Evolutionary conservation across 2,797 vertebrate genomes (phyloP).

Genomic region (Paramormyrops hopkinsi): DNA sequence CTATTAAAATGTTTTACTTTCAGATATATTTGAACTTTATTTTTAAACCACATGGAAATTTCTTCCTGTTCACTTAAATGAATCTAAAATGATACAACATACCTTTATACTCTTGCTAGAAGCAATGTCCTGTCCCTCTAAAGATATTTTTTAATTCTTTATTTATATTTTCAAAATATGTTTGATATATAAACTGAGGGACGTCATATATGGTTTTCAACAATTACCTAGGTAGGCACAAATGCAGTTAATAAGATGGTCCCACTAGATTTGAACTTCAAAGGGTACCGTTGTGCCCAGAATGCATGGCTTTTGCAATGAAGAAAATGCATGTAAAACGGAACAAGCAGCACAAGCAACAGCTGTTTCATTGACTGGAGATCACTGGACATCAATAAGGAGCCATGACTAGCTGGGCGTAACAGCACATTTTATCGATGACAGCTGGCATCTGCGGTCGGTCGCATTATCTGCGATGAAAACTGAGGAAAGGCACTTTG

Average conservation of each 20-base stretch:
- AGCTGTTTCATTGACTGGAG: not conserved
- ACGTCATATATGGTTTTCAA: not conserved
- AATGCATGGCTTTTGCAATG: not conserved
- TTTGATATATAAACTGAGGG: not conserved
- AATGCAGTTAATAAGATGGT: not conserved
- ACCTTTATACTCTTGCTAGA: not conserved
- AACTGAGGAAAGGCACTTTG: not conserved
- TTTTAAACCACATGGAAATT: not conserved
- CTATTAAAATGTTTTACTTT: not conserved
- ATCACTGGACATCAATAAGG: not conserved
- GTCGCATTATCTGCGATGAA: not conserved
- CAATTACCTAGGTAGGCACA: not conserved
- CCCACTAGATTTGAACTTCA: not conserved
- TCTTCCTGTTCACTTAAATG: not conserved
- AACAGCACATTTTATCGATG: not conserved
- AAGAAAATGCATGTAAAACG: not conserved
- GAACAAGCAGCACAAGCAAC: not conserved
- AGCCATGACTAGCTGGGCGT: not conserved
- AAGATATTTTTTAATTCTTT: not conserved
- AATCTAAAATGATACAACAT: not conserved
- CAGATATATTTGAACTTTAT: constrained; percentile 7
- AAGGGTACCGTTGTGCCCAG: not conserved
- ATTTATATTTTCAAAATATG: not conserved
- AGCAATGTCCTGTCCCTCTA: not conserved
- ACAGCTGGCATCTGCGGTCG: not conserved